A percentile compares a stretch with the other conserved stretches of the same genome.
Evolutionary conservation across 2,797 vertebrate genomes (phyloP).

Genomic region (Gambusia yucatana): DNA sequence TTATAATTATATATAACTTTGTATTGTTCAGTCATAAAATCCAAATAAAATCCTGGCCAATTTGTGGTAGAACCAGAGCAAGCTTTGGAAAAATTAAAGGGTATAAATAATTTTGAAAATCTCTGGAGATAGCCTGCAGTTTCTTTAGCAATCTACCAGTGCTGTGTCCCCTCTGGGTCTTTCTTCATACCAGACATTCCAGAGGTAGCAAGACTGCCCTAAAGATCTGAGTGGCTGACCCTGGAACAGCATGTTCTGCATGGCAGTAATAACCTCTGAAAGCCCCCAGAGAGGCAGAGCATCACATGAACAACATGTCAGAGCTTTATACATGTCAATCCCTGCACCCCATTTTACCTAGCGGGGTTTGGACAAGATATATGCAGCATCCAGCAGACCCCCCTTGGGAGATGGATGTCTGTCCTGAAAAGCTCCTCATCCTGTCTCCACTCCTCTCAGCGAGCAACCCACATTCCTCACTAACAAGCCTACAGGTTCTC

Average conservation of each 20-base stretch:
- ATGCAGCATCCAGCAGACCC: conserved; percentile 64
- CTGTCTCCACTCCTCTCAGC: conserved; percentile 57
- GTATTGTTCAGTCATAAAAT: not conserved
- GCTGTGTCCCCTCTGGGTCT: conserved; percentile 59
- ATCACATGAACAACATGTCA: conserved; percentile 65
- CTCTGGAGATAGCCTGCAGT: conserved; percentile 13
- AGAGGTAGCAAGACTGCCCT: conserved; percentile 75
- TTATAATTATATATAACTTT: not conserved
- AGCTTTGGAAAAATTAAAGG: not conserved
- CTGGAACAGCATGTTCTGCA: conserved; percentile 72
- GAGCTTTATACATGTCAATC: conserved; percentile 65
- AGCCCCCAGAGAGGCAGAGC: conserved; percentile 67
- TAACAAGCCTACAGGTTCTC: conserved; percentile 74
- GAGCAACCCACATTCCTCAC: conserved; percentile 62
- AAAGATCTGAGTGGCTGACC: conserved; percentile 72
- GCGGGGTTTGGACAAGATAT: conserved; percentile 53
- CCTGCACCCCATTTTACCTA: conserved; percentile 41
- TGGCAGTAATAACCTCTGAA: conserved; percentile 71
- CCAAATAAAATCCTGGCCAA: not conserved
- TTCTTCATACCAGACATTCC: conserved; percentile 83
- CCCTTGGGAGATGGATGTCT: conserved; percentile 69
- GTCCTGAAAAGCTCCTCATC: conserved; percentile 70
- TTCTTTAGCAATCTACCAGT: conserved; percentile 48
- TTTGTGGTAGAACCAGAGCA: not conserved
- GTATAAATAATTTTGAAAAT: not conserved